These are phyloP conservation scores for Sakesphorus luctuosus DNA, from an alignment of 2,113 vertebrate genomes.

Conservation along the genomic window DNA sequence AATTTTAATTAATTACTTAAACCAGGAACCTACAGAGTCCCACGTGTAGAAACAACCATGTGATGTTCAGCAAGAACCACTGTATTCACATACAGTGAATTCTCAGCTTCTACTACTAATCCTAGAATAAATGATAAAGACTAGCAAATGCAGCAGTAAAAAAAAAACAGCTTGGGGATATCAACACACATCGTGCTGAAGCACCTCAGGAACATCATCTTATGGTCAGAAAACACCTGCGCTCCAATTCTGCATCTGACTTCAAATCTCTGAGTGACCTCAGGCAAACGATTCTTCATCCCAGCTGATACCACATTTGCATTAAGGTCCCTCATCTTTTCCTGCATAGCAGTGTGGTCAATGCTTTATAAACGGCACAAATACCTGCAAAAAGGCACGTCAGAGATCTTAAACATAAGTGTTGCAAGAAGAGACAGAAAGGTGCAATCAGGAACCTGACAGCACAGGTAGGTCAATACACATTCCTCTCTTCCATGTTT, in stretches of 20 bases:
- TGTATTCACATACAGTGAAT: background rate
- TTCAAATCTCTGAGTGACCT: background rate
- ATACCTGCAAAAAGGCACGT: background rate
- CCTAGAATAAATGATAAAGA: background rate
- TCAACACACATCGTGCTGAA: background rate
- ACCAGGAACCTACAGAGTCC: background rate
- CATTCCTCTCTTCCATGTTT: background rate
- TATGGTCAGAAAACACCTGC: background rate
- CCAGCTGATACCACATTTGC: rapidly evolving
- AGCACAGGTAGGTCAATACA: background rate
- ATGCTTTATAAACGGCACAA: background rate
- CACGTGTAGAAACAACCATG: background rate
- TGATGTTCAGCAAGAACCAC: background rate
- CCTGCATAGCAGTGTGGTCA: background rate
- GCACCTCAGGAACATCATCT: background rate
- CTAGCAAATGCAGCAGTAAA: background rate
- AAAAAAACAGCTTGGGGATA: background rate
- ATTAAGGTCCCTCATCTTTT: background rate
- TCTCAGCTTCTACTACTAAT: background rate
- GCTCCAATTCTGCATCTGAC: background rate
- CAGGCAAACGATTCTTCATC: background rate
- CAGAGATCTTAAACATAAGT: background rate
- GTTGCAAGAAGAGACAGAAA: background rate
- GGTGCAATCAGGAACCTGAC: background rate
- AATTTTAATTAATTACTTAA: background rate